A percentile compares a stretch with the other conserved stretches of the same genome.
Evolutionary conservation across 2,888 invertebrate species (phyloP).

Genomic region (Calameuta pallipes): DNA sequence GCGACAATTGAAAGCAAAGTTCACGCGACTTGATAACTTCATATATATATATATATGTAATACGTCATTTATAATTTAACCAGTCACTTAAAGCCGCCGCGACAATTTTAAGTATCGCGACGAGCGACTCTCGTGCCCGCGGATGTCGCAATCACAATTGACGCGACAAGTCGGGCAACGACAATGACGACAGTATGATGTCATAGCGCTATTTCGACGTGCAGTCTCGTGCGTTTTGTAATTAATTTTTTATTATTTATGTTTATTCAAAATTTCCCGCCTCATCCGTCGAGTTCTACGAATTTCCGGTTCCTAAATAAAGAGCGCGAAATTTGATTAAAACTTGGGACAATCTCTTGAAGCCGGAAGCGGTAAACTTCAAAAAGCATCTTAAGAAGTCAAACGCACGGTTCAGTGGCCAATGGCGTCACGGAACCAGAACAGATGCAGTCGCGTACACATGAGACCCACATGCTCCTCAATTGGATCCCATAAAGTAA

Average conservation of each 20-base stretch:
- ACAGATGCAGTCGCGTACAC: slow-evolving; percentile 19
- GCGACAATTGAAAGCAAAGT: background rate
- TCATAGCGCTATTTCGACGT: background rate
- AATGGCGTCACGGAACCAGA: slow-evolving; percentile 25
- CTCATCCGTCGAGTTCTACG: background rate
- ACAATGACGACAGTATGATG: slow-evolving; percentile 1
- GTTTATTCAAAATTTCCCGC: background rate
- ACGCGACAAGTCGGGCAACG: background rate
- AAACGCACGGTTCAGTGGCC: slow-evolving; percentile 5
- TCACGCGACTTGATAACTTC: background rate
- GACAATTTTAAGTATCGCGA: background rate
- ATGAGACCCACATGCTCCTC: slow-evolving; percentile 18
- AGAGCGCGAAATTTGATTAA: background rate
- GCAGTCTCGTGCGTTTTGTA: background rate
- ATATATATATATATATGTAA: background rate
- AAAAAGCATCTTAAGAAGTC: background rate
- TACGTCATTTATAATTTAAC: slow-evolving; percentile 9
- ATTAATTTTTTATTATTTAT: background rate
- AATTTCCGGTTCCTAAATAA: background rate
- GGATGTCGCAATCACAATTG: slow-evolving; percentile 20
- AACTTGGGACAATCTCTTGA: background rate
- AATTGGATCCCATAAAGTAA: slow-evolving; percentile 25
- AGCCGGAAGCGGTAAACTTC: background rate
- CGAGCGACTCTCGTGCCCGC: slow-evolving; percentile 9
- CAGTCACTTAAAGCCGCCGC: slow-evolving; percentile 12